Base-by-base conservation (phyloP, 2,888 invertebrate genomes). In the Aricia artaxerxes region DNA sequence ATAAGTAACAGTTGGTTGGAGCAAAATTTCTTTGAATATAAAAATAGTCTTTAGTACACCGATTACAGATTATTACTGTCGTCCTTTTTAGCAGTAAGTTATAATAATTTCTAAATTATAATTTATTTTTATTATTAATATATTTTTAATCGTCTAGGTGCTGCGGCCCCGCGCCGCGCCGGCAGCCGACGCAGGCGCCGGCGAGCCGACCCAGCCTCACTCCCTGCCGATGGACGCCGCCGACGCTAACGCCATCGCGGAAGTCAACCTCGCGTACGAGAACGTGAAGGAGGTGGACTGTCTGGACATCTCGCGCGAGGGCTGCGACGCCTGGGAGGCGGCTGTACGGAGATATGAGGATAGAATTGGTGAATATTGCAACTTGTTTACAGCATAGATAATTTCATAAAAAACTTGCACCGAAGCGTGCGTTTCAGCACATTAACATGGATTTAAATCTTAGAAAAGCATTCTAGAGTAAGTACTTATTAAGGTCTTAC, bases 261-360 rank as follows among this genome's bases (percentile, higher is more conserved):
- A 97, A 93, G 97, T 97, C 0, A 99, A 99, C 91, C 95, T 98
- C 83, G 99, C 99, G 0, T 99, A 99, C 89, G 99, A 99, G 89
- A 99, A 99, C 90, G 99, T 99, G 2, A 99, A 99, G 89, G 99
- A 99, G 93, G 99, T 99, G 0, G 99, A 99, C 89, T 99, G 99
- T 85, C 94, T 99, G 88, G 99, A 99, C 89, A 99, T 99, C 72
- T 97, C 98, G 53, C 98, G 98, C 85, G 99, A 99, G 89, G 99
- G 99, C 0, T 97, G 97, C 79, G 99, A 99, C 87, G 97, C 98
- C 1, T 99, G 99, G 99, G 99, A 99, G 87, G 99, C 99, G 1
- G 99, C 99, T 13, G 98, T 98, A 13, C 97, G 98, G 81, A 97
- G 99, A 76, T 99, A 99, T 90, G 99, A 99, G 90, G 99, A 99